Base-by-base conservation (phyloP, 2,888 invertebrate genomes). In the Acleris holmiana region DNA sequence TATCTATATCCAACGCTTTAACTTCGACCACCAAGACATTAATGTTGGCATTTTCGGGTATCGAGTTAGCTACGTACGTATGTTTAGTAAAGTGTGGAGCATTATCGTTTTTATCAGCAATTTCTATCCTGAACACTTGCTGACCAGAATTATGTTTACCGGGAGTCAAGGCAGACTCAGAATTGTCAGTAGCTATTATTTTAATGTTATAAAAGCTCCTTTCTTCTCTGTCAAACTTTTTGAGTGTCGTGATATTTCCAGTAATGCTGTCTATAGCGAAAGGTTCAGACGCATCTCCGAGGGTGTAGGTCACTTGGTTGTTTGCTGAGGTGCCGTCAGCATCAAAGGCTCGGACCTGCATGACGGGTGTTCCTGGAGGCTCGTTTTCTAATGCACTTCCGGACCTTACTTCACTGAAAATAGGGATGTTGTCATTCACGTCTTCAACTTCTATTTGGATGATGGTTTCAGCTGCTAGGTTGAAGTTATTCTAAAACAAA, bases 41-140 rank as follows among this genome's bases (percentile, higher is more conserved):
- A 23, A 95, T 94, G 80, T 98, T 97, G 3, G 97, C 96, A 84
- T 97, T 96, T 88, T 98, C 99, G 35, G 95, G 94, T 70, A 97
- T 94, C 57, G 95, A 94, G 73, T 95, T 95, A 0, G 96, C 96
- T 18, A 95, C 93, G 81, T 97, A 97, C 6, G 94, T 93, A 0
- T 93, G 86, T 78, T 96, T 94, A n/a, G 95, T 95, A 82, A 99
- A 99, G 74, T 95, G 94, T 0, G 99, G 99, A 19, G 95, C 94
- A 85, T 99, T 99, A 85, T 99, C 99, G 84, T 99, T 99, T 81
- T 97, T 97, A 88, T 99, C 99, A 21, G 97, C 98, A 49, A 99
- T 98, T 79, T 96, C 96, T 75, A 99, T 98, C 72, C 96, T 94
- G 80, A 98, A 97, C 59, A 96, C 96, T 86, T 97, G 97, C 73